Percentiles rank a stretch among this genome's conserved stretches.
Evolutionary conservation across 2,113 vertebrate species (phyloP).

Genomic region (Limanda limanda): DNA sequence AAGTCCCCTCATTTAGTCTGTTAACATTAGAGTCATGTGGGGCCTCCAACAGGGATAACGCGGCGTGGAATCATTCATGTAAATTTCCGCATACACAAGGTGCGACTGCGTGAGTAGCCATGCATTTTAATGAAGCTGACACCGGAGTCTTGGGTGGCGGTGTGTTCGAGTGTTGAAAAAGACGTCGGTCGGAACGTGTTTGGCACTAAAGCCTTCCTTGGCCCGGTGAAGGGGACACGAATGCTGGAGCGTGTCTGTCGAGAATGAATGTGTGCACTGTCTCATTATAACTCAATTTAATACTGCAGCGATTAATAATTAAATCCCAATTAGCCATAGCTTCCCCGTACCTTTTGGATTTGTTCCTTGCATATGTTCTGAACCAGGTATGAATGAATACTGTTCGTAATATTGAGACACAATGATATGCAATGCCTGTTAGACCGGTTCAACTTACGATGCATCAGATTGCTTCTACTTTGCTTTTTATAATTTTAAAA

Average conservation of each 20-base stretch:
- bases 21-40: conserved; percentile 64
- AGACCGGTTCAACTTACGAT: neutral
- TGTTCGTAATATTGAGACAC: neutral
- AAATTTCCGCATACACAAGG: conserved; percentile 74
- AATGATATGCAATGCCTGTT: neutral
- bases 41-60: conserved; percentile 64
- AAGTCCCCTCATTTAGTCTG: conserved; percentile 54
- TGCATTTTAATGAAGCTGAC: conserved; percentile 74
- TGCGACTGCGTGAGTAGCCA: conserved; percentile 56
- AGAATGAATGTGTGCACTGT: conserved; percentile 44
- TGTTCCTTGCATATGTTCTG: conserved; percentile 6
- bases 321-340: conserved; percentile 49
- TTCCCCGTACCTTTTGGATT: conserved; percentile 25
- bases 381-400: neutral
- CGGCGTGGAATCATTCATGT: conserved; percentile 65
- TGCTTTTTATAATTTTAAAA: conserved; percentile 1
- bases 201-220: conserved; percentile 58
- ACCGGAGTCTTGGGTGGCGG: conserved; percentile 52
- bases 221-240: conserved; percentile 44
- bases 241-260: conserved; percentile 40
- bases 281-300: conserved; percentile 56
- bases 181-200: conserved; percentile 60
- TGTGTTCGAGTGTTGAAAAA: conserved; percentile 67
- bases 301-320: conserved; percentile 54
- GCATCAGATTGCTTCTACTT: neutral